Percentiles rank a stretch among this genome's conserved stretches.
These are phyloP conservation scores for Leptinotarsa texana DNA, from an alignment of 1,140 invertebrate species.

Conservation along the genomic window DNA sequence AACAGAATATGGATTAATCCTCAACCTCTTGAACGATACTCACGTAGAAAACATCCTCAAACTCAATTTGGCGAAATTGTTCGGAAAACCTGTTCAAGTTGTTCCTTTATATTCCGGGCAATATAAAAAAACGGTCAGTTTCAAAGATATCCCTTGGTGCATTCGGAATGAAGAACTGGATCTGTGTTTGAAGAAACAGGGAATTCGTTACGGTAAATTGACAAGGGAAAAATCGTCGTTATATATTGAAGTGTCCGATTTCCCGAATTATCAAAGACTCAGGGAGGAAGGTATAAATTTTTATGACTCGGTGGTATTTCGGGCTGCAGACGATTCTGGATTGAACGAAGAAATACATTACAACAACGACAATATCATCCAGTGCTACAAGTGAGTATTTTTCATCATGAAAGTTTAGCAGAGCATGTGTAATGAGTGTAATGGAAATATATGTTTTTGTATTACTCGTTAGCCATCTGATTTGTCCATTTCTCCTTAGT, in stretches of 20 bases:
- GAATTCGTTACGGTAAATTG: slow-evolving; percentile 24
- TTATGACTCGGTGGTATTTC: slow-evolving; percentile 31
- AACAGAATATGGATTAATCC: slow-evolving; percentile 22
- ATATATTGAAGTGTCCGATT: slow-evolving; percentile 31
- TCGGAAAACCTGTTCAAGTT: slow-evolving; percentile 23
- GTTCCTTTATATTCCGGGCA: slow-evolving; percentile 23
- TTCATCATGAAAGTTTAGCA: neutral
- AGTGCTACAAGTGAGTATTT: slow-evolving; percentile 34
- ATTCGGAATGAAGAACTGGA: slow-evolving; percentile 35
- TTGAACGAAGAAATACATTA: slow-evolving; percentile 22
- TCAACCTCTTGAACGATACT: slow-evolving; percentile 15
- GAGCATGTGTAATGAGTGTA: too few species aligned
- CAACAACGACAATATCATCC: slow-evolving; percentile 35
- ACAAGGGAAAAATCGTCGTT: slow-evolving; percentile 25
- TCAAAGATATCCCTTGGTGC: slow-evolving; percentile 40
- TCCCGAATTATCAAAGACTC: slow-evolving; percentile 28
- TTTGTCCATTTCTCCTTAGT: too few species aligned
- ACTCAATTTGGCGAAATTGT: slow-evolving; percentile 20
- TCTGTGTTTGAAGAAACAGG: slow-evolving; percentile 30
- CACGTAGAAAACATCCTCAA: slow-evolving; percentile 20
- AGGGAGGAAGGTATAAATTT: slow-evolving; percentile 38
- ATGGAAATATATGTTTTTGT: too few species aligned
- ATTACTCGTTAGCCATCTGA: too few species aligned
- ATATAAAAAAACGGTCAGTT: slow-evolving; percentile 27
- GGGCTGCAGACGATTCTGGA: slow-evolving; percentile 22